Conservation (phyloP, 2,888 invertebrate genomes). For the Cephonodes hylas region DNA sequence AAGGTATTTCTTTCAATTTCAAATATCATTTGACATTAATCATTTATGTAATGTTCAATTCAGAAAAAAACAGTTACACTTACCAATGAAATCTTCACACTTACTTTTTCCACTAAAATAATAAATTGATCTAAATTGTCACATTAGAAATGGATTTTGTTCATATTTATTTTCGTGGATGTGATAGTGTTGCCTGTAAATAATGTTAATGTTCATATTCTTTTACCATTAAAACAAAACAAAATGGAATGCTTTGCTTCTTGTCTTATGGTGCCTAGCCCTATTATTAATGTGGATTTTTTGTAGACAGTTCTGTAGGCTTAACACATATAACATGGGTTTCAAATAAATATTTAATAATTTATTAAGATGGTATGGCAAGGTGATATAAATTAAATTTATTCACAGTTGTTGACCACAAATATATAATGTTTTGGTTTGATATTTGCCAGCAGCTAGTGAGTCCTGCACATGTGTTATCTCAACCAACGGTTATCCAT, state of each 20-base stretch:
- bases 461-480: conserved; percentile 69
- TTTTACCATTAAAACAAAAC: conserved; percentile 13
- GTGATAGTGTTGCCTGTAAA: conserved; percentile 33
- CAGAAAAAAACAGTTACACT: too few species aligned
- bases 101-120: too few species aligned
- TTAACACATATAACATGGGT: conserved; percentile 6
- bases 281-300: neutral
- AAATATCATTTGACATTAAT: too few species aligned
- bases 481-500: conserved; percentile 74
- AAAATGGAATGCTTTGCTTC: conserved; percentile 41
- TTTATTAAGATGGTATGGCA: neutral
- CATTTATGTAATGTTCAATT: too few species aligned
- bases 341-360: neutral
- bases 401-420: neutral
- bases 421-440: conserved; percentile 10
- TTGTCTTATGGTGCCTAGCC: conserved; percentile 24
- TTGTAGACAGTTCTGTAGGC: neutral
- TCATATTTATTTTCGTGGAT: conserved; percentile 23
- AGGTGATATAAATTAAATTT: neutral
- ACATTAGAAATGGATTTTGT: neutral
- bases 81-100: too few species aligned
- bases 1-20: neutral
- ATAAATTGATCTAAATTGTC: neutral
- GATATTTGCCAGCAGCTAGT: conserved; percentile 54
- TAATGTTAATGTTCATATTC: conserved; percentile 18